A percentile compares a stretch with the other conserved stretches of the same genome.
phyloP scores from a whole-genome alignment of 2,797 vertebrate species.

The Mormyrops attenuatus region DNA sequence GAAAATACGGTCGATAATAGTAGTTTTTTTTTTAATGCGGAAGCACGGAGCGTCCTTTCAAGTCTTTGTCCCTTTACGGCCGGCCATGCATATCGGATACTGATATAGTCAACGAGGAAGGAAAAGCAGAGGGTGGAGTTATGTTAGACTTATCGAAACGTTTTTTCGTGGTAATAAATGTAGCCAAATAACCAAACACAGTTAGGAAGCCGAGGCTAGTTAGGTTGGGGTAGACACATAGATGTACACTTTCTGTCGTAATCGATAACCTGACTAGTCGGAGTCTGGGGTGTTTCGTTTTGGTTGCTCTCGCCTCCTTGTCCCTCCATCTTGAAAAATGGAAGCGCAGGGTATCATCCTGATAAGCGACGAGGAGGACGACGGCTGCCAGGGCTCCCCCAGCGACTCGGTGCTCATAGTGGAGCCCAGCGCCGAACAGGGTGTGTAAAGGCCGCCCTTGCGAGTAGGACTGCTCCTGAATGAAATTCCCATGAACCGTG shows the following conservation, averaged over 20 bases:
- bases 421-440: not conserved
- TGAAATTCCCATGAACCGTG: not conserved
- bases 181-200: not conserved
- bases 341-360: conserved; percentile 16
- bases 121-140: not conserved
- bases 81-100: not conserved
- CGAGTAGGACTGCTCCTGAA: not conserved
- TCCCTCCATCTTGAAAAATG: conserved; percentile 9
- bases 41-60: not conserved
- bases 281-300: not conserved
- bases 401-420: conserved; percentile 23
- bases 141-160: not conserved
- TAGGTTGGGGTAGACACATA: not conserved
- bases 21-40: not conserved
- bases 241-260: not conserved
- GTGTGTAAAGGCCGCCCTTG: not conserved
- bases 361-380: conserved; percentile 24
- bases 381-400: not conserved
- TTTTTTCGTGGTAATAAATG: not conserved
- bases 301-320: not conserved
- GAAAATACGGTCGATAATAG: not conserved
- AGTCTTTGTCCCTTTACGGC: not conserved
- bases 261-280: not conserved
- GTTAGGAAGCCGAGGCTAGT: not conserved
- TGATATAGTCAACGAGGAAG: not conserved